Evolutionary conservation across 1,140 invertebrate genomes (phyloP).

Genomic region (Bombus superbus): DNA sequence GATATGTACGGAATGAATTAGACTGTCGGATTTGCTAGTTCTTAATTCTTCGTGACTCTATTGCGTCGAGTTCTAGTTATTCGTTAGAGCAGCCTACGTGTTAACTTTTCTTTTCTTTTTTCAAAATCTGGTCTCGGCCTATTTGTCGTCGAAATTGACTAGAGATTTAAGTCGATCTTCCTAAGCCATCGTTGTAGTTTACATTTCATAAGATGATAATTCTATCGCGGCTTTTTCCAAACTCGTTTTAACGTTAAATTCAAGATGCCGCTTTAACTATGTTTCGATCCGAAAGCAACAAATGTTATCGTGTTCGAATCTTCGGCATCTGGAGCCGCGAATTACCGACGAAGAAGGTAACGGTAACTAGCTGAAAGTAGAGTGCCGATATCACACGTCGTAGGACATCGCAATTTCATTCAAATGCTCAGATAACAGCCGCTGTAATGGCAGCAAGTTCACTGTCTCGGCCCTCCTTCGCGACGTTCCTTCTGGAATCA

Average conservation of each 20-base stretch:
- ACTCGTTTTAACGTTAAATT: neutral
- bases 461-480: conserved; percentile 20
- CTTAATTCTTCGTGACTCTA: no score
- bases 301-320: neutral
- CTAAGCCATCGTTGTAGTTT: neutral
- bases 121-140: no score
- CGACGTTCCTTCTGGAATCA: conserved; percentile 69
- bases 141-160: neutral
- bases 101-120: neutral
- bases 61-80: no score
- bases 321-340: conserved; percentile 11
- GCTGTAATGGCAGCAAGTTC: conserved; percentile 72
- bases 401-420: conserved; percentile 75
- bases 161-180: neutral
- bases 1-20: no score
- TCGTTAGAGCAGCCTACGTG: neutral
- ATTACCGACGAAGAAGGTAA: conserved; percentile 3
- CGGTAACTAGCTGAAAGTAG: conserved; percentile 53
- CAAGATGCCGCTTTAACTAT: neutral
- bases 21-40: no score
- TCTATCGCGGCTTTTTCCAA: no score
- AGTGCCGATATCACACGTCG: conserved; percentile 74
- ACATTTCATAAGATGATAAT: no score
- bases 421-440: conserved; percentile 75
- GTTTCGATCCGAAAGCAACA: neutral